Base-by-base conservation (phyloP, 2,888 invertebrate genomes). In the Pollenia amentaria region DNA sequence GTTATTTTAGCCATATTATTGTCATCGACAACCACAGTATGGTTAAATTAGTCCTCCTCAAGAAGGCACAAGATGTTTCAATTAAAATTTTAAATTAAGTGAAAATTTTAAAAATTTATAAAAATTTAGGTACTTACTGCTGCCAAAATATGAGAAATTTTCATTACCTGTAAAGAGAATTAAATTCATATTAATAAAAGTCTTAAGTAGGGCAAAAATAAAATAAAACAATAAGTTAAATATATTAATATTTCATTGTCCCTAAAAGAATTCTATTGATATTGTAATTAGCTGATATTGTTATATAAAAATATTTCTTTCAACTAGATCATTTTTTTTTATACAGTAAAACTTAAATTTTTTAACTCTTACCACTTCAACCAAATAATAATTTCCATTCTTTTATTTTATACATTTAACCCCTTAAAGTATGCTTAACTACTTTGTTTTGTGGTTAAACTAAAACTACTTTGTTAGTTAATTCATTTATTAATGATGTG, bases 81-180 rank as follows among this genome's bases (percentile, higher is more conserved):
- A n/a, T 9, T 60, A 14, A 12, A 14, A 2, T n/a, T n/a, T 60
- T 38, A 12, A 14, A 2, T n/a, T n/a, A 6, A 12, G 4, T 1
- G n/a, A n/a, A 14, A 14, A 29, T 0, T 29, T 29, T 14, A 4
- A 0, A 44, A 65, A 65, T 9, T 11, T 12, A 16, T n/a, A 51
- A 42, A 18, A 11, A 14, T 60, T 55, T 29, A 29, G 29, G 29
- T 29, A 73, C 72, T 80, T 73, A 73, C 80, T 65, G 16, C 12
- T 10, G 11, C 8, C 8, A 38, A 40, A 16, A 70, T 70, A 10
- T 51, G 7, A 16, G 1, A 40, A 29, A 62, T 42, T 46, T 11
- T 11, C 11, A 65, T 80, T 80, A 80, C 80, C 72, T 80, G 80
- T 4, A 80, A 80, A 55, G n/a, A 80, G n/a, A 65, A 21, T 29